Conservation (phyloP, 2,113 vertebrate species). For the Trichomycterus rosablanca region DNA sequence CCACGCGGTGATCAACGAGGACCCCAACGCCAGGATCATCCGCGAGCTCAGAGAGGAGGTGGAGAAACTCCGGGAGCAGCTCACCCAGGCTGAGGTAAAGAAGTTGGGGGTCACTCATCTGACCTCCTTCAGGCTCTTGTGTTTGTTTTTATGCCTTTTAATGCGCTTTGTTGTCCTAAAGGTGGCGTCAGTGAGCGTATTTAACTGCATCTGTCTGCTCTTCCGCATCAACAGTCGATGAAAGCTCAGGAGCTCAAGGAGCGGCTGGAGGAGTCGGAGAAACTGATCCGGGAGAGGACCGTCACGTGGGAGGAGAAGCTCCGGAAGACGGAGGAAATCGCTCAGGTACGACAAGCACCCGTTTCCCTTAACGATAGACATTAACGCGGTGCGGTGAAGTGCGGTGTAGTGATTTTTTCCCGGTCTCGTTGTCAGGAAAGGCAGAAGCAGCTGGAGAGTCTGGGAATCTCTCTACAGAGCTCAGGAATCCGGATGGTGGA, state of each 20-base stretch:
- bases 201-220: no score
- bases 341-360: slow-evolving; percentile 22
- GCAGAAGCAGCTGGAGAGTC: slow-evolving; percentile 87
- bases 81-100: slow-evolving; percentile 79
- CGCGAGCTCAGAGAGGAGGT: slow-evolving; percentile 81
- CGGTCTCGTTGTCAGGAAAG: slow-evolving; percentile 72
- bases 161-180: no score
- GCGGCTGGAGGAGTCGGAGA: slow-evolving; percentile 79
- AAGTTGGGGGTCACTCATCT: no score
- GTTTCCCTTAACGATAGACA: neutral
- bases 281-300: slow-evolving; percentile 82
- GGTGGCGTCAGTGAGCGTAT: no score
- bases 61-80: slow-evolving; percentile 79
- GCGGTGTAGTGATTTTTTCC: neutral
- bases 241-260: slow-evolving; percentile 85
- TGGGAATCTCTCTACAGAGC: slow-evolving; percentile 91
- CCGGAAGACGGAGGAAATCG: slow-evolving; percentile 77
- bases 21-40: slow-evolving; percentile 81
- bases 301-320: slow-evolving; percentile 86
- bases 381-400: neutral
- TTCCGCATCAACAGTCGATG: slow-evolving; percentile 75
- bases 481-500: slow-evolving; percentile 91
- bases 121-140: no score
- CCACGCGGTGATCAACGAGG: slow-evolving; percentile 80
- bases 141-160: no score